These are phyloP conservation scores for Drosophila simulans DNA, from an alignment of 1,140 invertebrate species.

Conservation along the genomic window DNA sequence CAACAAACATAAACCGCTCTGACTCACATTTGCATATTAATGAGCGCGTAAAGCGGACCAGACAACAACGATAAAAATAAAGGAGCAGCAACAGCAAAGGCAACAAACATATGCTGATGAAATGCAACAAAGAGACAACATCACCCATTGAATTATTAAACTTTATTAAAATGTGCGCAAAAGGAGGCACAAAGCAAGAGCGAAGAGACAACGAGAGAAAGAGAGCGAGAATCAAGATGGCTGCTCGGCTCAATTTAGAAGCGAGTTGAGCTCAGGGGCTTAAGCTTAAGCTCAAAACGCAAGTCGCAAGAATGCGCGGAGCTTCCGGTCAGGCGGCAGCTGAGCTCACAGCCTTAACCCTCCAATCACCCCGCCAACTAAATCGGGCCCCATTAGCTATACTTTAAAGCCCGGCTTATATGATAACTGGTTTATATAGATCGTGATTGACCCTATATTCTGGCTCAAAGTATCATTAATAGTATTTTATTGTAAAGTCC, in stretches of 20 bases:
- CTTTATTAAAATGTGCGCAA: constrained; percentile 58
- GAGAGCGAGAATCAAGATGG: constrained; percentile 31
- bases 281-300: constrained; percentile 16
- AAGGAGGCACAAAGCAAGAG: constrained; percentile 16
- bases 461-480: no score
- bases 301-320: constrained; percentile 40
- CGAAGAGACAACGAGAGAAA: constrained; percentile 1
- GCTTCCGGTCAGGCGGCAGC: constrained; percentile 56
- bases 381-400: not conserved
- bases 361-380: not conserved
- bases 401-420: not conserved
- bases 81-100: constrained; percentile 5
- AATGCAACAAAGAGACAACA: constrained; percentile 64
- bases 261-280: constrained; percentile 20
- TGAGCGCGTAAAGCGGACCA: constrained; percentile 41
- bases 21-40: constrained; percentile 75
- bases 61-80: constrained; percentile 33
- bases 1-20: constrained; percentile 30
- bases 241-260: constrained; percentile 25
- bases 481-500: not conserved
- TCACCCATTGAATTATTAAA: constrained; percentile 67
- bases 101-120: constrained; percentile 46
- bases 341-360: constrained; percentile 23
- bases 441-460: not conserved
- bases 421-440: not conserved